Evolutionary conservation across 2,113 vertebrate species (phyloP).

Genomic region (Myotis brandtii): DNA sequence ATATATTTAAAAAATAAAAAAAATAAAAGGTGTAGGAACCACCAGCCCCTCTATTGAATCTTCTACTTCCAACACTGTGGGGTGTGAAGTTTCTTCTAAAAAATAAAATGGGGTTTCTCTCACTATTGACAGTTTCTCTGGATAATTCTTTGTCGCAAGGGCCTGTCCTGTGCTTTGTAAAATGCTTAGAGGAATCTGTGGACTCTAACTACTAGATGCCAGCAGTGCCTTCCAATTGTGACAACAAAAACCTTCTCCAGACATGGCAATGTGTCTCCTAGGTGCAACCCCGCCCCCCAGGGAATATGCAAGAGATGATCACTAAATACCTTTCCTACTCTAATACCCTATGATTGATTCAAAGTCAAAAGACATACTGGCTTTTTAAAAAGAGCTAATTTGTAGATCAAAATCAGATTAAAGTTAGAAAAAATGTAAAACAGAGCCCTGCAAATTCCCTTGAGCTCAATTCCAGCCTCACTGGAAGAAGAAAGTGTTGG

Average conservation of each 20-base stretch:
- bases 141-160: neutral
- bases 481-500: neutral
- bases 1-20: too few relatives aligned
- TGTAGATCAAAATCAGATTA: neutral
- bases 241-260: neutral
- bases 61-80: neutral
- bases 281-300: neutral
- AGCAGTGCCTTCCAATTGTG: neutral
- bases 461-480: neutral
- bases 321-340: neutral
- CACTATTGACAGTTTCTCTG: neutral
- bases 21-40: neutral
- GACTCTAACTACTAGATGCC: neutral
- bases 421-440: conserved; percentile 7
- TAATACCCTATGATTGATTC: neutral
- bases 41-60: neutral
- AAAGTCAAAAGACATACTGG: neutral
- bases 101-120: neutral
- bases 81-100: neutral
- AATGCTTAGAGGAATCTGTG: neutral
- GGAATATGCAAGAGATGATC: neutral
- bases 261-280: neutral
- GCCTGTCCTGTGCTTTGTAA: neutral
- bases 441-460: neutral
- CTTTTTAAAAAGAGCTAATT: neutral